Percentiles rank a stretch among this genome's conserved stretches.
phyloP scores from a whole-genome alignment of 2,113 vertebrate species.

The Erythrocercus mccallii region DNA sequence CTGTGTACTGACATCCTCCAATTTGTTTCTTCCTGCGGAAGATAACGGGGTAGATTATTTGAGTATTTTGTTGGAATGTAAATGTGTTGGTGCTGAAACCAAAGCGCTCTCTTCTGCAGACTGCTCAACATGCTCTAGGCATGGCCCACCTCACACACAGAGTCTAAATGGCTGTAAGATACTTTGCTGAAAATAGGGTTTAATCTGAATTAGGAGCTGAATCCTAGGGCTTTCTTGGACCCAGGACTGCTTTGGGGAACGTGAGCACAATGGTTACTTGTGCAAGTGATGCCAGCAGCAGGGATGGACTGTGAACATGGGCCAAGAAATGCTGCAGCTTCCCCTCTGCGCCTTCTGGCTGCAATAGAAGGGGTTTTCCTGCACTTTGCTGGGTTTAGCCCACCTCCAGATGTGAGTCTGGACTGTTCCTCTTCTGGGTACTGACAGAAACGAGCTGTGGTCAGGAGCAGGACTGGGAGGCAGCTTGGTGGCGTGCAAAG shows the following conservation, averaged over 20 bases:
- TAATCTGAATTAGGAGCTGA: not conserved
- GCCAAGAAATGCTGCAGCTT: not conserved
- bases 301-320: not conserved
- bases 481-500: rapidly evolving
- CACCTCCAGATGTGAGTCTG: not conserved
- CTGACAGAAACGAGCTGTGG: rapidly evolving
- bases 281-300: rapidly evolving
- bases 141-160: not conserved
- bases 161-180: not conserved
- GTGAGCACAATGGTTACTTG: not conserved
- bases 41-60: not conserved
- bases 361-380: not conserved
- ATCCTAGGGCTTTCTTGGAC: not conserved
- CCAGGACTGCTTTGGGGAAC: not conserved
- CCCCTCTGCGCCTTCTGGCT: not conserved
- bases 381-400: not conserved
- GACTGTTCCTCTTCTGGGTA: not conserved
- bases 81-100: not conserved
- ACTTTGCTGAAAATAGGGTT: not conserved
- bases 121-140: rapidly evolving
- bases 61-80: not conserved
- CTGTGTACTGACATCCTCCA: not conserved
- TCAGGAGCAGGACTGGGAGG: not conserved
- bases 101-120: not conserved
- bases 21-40: not conserved